Conservation (phyloP, 2,113 vertebrate genomes). For the Muntiacus muntjak region DNA sequence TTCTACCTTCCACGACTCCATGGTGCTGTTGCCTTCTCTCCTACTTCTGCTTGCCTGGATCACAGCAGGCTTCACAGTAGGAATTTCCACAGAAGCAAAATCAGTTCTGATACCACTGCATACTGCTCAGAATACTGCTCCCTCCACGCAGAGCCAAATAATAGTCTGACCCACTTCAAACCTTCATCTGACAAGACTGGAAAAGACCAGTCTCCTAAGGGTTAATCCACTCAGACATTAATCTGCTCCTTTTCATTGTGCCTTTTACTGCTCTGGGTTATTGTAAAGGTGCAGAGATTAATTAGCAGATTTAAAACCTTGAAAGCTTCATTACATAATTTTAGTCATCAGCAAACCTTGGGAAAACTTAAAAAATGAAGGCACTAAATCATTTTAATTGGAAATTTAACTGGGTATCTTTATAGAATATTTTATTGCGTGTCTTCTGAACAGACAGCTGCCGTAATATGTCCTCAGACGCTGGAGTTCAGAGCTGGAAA, state of each 20-base stretch:
- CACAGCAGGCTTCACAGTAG: neutral
- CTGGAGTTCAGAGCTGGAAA: neutral
- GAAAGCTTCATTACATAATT: conserved; percentile 73
- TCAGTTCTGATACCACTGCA: neutral
- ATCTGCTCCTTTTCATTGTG: conserved; percentile 29
- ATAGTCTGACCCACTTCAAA: neutral
- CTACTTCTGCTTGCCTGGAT: neutral
- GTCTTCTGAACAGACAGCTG: conserved; percentile 59
- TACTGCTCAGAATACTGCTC: neutral
- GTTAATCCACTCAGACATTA: conserved; percentile 43
- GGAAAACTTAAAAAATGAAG: conserved; percentile 73
- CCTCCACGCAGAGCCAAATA: rapidly evolving
- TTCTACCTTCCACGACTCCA: neutral
- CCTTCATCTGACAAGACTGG: neutral
- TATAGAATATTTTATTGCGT: conserved; percentile 57
- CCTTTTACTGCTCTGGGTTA: conserved; percentile 65
- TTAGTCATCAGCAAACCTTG: conserved; percentile 74
- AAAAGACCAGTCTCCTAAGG: neutral
- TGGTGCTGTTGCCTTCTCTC: neutral
- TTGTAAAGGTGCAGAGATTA: conserved; percentile 72
- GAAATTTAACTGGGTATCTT: conserved; percentile 57
- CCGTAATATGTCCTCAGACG: conserved; percentile 30
- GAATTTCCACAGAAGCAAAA: neutral
- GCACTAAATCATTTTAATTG: conserved; percentile 73
- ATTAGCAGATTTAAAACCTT: conserved; percentile 73